Conservation (phyloP, 2,113 vertebrate species). For the Varanus salvator region DNA sequence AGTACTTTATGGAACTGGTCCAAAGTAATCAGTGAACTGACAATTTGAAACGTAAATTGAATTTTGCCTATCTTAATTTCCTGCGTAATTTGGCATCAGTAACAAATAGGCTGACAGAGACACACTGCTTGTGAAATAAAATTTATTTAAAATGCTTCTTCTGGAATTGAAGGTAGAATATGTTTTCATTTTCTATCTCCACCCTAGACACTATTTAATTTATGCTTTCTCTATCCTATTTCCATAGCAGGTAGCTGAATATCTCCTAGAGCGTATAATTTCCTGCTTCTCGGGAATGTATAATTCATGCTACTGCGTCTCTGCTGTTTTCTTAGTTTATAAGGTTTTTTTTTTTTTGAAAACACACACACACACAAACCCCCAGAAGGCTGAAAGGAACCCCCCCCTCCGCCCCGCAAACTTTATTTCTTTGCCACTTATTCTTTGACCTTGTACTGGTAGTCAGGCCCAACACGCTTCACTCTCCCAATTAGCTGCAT, state of each 20-base stretch:
- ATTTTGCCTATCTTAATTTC: not conserved
- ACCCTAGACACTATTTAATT: conserved; percentile 33
- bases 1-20: conserved; percentile 24
- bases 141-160: conserved; percentile 20
- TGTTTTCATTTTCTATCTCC: conserved; percentile 37
- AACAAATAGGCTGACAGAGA: conserved; percentile 22
- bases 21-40: conserved; percentile 21
- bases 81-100: conserved; percentile 1
- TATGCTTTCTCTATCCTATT: conserved; percentile 15
- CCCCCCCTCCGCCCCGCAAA: not conserved
- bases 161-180: conserved; percentile 5
- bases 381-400: conserved; percentile 34
- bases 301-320: conserved; percentile 31
- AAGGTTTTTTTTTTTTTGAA: not conserved
- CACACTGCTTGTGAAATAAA: not conserved
- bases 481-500: not conserved
- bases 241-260: conserved; percentile 42
- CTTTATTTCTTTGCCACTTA: conserved; percentile 2
- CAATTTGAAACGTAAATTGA: conserved; percentile 9
- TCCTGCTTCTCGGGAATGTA: conserved; percentile 32
- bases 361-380: not conserved
- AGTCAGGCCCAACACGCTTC: not conserved
- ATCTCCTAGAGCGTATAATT: conserved; percentile 23
- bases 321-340: conserved; percentile 20
- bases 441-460: not conserved